A percentile compares a stretch with the other conserved stretches of the same genome.
phyloP scores from a whole-genome alignment of 2,797 vertebrate genomes.

The Percopsis omiscomaycus region DNA sequence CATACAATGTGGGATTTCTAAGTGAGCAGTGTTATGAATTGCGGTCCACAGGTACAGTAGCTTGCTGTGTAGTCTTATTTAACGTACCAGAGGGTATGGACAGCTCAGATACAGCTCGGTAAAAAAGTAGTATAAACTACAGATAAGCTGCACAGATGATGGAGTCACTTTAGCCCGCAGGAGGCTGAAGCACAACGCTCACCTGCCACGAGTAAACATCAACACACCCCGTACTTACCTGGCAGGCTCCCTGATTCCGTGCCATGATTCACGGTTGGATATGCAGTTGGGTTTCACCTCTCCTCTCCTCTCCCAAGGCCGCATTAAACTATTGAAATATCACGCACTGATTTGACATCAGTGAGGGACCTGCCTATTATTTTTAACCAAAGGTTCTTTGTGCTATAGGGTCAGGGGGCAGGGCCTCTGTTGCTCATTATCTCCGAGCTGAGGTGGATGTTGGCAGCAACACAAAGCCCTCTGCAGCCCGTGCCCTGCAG shows the following conservation, averaged over 20 bases:
- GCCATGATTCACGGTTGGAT: slow-evolving; percentile 48
- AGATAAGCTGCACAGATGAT: slow-evolving; percentile 47
- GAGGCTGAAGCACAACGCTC: slow-evolving; percentile 35
- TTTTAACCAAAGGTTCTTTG: slow-evolving; percentile 55
- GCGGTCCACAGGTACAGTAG: neutral
- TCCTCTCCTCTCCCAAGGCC: slow-evolving; percentile 27
- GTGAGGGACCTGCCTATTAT: slow-evolving; percentile 39
- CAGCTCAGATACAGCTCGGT: slow-evolving; percentile 42
- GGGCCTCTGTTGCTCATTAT: slow-evolving; percentile 63
- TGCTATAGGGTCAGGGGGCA: slow-evolving; percentile 44
- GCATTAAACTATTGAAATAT: slow-evolving; percentile 38
- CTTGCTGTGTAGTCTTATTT: slow-evolving; percentile 24
- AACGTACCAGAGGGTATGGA: slow-evolving; percentile 38
- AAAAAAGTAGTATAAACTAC: slow-evolving; percentile 37
- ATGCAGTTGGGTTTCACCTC: slow-evolving; percentile 41
- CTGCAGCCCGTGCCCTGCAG: slow-evolving; percentile 55
- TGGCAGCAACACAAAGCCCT: slow-evolving; percentile 59
- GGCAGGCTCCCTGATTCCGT: slow-evolving; percentile 38
- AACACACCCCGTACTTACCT: slow-evolving; percentile 19
- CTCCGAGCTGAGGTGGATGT: slow-evolving; percentile 43
- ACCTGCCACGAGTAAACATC: slow-evolving; percentile 67
- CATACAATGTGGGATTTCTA: slow-evolving; percentile 4
- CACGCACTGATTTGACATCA: slow-evolving; percentile 32
- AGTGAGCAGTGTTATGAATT: slow-evolving; percentile 1
- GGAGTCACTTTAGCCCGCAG: slow-evolving; percentile 37